These are phyloP conservation scores for Trichechus manatus DNA, from an alignment of 2,113 vertebrate species.

Conservation along the genomic window DNA sequence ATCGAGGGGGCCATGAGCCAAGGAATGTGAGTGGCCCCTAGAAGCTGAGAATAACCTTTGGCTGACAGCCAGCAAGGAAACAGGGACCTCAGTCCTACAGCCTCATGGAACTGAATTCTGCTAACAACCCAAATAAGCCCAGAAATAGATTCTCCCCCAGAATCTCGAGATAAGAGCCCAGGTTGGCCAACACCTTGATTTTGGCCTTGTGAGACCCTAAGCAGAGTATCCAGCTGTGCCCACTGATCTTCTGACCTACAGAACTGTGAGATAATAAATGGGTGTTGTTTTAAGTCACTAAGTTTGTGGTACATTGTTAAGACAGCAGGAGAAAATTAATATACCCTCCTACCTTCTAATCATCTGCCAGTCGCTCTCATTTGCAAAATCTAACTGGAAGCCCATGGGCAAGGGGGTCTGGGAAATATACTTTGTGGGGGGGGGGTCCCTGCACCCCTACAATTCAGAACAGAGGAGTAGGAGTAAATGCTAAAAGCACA, in stretches of 20 bases:
- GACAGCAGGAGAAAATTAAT: neutral
- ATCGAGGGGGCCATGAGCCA: neutral
- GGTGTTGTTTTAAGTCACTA: neutral
- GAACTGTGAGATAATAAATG: neutral
- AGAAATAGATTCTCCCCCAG: neutral
- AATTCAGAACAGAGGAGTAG: neutral
- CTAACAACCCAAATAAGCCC: neutral
- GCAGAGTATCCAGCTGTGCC: neutral
- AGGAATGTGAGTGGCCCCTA: neutral
- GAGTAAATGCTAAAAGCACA: neutral
- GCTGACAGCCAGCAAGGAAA: neutral
- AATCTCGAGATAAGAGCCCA: neutral
- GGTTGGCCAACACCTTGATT: neutral
- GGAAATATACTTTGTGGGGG: neutral
- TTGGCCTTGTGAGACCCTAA: neutral
- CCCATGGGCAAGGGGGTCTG: neutral
- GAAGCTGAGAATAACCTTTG: neutral
- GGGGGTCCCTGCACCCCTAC: neutral
- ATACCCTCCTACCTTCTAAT: neutral
- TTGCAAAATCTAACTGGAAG: neutral
- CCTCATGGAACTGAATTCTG: neutral
- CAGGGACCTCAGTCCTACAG: neutral
- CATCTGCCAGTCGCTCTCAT: neutral
- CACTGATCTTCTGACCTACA: neutral
- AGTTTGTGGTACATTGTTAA: neutral